Percentiles rank a stretch among this genome's conserved stretches.
phyloP scores from a whole-genome alignment of 2,113 vertebrate species.

The Caranx ignobilis region DNA sequence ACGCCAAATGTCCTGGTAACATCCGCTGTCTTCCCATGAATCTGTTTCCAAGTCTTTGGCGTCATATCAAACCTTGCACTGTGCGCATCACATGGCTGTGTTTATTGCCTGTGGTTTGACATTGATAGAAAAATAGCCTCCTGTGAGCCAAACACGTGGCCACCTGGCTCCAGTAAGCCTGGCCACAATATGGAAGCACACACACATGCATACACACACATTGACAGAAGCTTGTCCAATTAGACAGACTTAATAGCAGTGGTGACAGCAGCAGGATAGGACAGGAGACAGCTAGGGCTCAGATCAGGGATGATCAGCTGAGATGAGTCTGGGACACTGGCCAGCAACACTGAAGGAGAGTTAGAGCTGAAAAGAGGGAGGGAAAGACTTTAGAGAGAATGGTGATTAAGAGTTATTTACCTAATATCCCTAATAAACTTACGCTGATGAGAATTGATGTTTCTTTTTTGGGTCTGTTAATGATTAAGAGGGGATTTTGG shows the following conservation, averaged over 20 bases:
- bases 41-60: conserved; percentile 52
- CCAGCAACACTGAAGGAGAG: conserved; percentile 49
- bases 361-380: conserved; percentile 29
- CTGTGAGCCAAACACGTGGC: conserved; percentile 70
- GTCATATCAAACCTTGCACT: conserved; percentile 24
- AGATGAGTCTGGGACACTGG: conserved; percentile 58
- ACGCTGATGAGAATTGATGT: conserved; percentile 53
- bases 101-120: conserved; percentile 66
- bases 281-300: conserved; percentile 54
- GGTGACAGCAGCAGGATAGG: conserved; percentile 68
- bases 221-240: conserved; percentile 71
- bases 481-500: conserved; percentile 45
- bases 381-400: conserved; percentile 56
- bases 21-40: conserved; percentile 36
- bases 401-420: conserved; percentile 56
- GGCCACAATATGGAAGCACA: conserved; percentile 48
- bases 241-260: conserved; percentile 68
- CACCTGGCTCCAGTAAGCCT: conserved; percentile 75
- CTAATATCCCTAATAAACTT: conserved; percentile 61
- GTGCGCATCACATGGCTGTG: conserved; percentile 59
- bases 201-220: conserved; percentile 32
- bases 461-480: conserved; percentile 50
- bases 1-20: conserved; percentile 45
- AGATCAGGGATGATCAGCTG: conserved; percentile 57
- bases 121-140: conserved; percentile 53